Evolutionary conservation across 2,113 vertebrate genomes (phyloP), one percentile per base, ranked within the genome.

Genomic region (Felis chaus): DNA sequence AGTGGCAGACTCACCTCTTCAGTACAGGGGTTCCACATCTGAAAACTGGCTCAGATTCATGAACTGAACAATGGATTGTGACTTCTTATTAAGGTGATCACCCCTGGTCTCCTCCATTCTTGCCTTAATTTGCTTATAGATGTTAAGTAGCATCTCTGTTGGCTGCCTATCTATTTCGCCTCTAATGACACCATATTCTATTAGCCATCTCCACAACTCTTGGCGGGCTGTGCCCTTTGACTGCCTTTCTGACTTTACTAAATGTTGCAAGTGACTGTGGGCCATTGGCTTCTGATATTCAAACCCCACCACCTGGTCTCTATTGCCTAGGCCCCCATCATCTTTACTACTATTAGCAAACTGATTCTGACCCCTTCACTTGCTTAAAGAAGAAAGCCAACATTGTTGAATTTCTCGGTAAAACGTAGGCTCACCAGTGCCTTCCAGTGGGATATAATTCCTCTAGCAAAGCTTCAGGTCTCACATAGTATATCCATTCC

Each of bases 181-280:
- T 63, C 33, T 33, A 33, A 15, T 9, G 39, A 74, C 1, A 13
- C 33, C 21, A 7, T 41, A 12, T 19, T 33, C 87, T 55, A 10
- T 65, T 65, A 53, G 15, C 9, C 50, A n/a, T 41, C 48, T 53
- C 23, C 55, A 16, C 33, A 50, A 0, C 16, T 23, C 55, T 74
- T 31, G 16, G 3, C 23, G 12, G 31, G 13, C 41, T 23, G 31
- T 0, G 1, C 2, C 0, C 23, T 2, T 55, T 9, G 36, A 36
- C 36, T 36, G 16, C 23, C 39, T 41, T 36, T 45, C 33, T 36
- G 39, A 63, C 23, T 15, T 36, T 29, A 41, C 39, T 23, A 5
- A 8, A 16, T 11, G 41, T n/a, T 25, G 79, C 53, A 61, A 71
- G 31, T 73, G 18, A n/a, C 14, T 21, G 39, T 29, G 31, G 69